Evolutionary conservation across 2,113 vertebrate species (phyloP).

Genomic region (Vombatus ursinus): DNA sequence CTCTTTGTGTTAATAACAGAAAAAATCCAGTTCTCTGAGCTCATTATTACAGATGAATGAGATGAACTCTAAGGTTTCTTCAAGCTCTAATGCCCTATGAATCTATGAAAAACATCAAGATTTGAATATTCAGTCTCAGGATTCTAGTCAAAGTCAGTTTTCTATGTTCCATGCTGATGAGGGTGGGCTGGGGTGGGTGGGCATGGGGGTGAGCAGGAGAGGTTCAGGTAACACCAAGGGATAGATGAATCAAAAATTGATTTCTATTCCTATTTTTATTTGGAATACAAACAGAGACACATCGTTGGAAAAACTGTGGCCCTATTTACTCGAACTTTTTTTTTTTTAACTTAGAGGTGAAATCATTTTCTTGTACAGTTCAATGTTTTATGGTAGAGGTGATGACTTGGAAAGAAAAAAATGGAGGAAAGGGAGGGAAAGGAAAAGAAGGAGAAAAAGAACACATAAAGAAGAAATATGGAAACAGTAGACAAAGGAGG

Average conservation of each 20-base stretch:
- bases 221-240: not conserved
- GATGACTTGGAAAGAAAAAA: not conserved
- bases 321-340: not conserved
- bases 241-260: not conserved
- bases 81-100: not conserved
- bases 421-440: not conserved
- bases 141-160: not conserved
- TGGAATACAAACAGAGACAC: not conserved
- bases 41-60: not conserved
- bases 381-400: not conserved
- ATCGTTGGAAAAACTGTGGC: not conserved
- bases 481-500: not conserved
- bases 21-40: not conserved
- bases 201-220: not conserved
- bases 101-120: not conserved
- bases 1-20: conserved; percentile 2
- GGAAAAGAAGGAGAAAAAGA: not conserved
- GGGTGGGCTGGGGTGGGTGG: no score
- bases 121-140: not conserved
- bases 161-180: not conserved
- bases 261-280: not conserved
- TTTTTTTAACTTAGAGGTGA: not conserved
- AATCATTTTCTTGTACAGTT: not conserved
- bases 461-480: not conserved
- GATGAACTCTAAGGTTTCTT: not conserved